A percentile compares a stretch with the other conserved stretches of the same genome.
phyloP scores from a whole-genome alignment of 2,888 invertebrate genomes.

The Shargacucullia verbasci region DNA sequence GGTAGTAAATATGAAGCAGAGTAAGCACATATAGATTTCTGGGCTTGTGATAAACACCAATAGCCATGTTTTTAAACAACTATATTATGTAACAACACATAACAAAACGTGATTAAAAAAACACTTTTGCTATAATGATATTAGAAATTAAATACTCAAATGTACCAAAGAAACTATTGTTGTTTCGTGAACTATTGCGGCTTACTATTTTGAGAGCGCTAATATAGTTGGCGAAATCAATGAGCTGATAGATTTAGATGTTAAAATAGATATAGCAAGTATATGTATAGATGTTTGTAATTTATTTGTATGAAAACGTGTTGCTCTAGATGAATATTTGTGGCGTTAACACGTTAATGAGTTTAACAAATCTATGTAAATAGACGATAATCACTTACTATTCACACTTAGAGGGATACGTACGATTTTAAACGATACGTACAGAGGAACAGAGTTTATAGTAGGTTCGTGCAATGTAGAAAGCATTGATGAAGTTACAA shows the following conservation, averaged over 20 bases:
- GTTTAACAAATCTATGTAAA: conserved; percentile 74
- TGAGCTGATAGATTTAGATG: conserved; percentile 47
- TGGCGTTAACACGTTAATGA: conserved; percentile 62
- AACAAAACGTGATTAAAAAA: too few relatives aligned
- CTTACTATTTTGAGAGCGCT: conserved; percentile 45
- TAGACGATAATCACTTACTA: conserved; percentile 66
- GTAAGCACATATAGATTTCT: conserved; percentile 25
- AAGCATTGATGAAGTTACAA: conserved; percentile 52
- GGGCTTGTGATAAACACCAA: conserved; percentile 39
- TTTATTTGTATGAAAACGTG: conserved; percentile 58
- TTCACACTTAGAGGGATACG: conserved; percentile 50
- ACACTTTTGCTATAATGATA: conserved; percentile 9
- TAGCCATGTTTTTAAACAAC: too few relatives aligned
- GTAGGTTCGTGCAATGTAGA: conserved; percentile 33
- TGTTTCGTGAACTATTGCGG: conserved; percentile 45
- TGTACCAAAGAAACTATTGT: conserved; percentile 45
- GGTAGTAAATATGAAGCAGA: conserved; percentile 20
- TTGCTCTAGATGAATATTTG: conserved; percentile 54
- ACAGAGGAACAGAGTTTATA: conserved; percentile 30
- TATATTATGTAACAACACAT: too few relatives aligned
- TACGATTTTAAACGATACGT: conserved; percentile 37
- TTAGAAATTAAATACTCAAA: conserved; percentile 36
- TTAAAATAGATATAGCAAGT: conserved; percentile 48
- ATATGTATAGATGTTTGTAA: conserved; percentile 54
- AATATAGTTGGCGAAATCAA: conserved; percentile 45